phyloP scores from a whole-genome alignment of 2,113 vertebrate species.

The Saccopteryx bilineata region DNA sequence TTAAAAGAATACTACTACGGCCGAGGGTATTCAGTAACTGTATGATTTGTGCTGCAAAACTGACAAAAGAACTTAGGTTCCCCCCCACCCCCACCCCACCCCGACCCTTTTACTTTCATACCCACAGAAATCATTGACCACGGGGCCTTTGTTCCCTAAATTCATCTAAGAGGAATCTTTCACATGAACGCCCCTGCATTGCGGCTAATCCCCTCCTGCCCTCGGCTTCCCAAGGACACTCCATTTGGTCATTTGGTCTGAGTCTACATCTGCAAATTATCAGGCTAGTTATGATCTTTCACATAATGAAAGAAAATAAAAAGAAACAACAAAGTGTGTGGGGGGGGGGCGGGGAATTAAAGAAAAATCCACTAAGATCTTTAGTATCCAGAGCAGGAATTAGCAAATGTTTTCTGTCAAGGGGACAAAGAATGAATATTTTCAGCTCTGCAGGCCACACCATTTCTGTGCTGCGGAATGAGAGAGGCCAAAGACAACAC shows the following conservation, averaged over 20 bases:
- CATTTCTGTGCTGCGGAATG: fast-evolving
- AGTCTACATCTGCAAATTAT: constrained; percentile 41
- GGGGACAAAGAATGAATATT: background rate
- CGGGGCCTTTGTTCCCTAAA: constrained; percentile 74
- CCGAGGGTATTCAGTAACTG: constrained; percentile 66
- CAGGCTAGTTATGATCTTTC: background rate
- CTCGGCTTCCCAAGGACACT: constrained; percentile 2
- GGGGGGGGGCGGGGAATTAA: background rate
- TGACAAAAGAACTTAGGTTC: constrained; percentile 58
- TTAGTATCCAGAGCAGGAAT: background rate
- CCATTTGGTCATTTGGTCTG: background rate
- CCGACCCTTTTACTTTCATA: background rate
- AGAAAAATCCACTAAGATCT: background rate
- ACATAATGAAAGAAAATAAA: background rate
- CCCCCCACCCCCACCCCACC: too few species aligned
- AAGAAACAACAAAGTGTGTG: background rate
- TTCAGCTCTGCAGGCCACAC: background rate
- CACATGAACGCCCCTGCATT: constrained; percentile 53
- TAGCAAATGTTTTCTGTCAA: background rate
- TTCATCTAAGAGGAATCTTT: constrained; percentile 77
- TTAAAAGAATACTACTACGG: constrained; percentile 75
- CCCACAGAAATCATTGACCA: constrained; percentile 76
- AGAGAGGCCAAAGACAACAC: background rate
- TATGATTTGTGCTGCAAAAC: constrained; percentile 70
- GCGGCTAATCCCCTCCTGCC: background rate